Conservation (phyloP, 2,888 invertebrate species). For the Hemithea aestivaria region DNA sequence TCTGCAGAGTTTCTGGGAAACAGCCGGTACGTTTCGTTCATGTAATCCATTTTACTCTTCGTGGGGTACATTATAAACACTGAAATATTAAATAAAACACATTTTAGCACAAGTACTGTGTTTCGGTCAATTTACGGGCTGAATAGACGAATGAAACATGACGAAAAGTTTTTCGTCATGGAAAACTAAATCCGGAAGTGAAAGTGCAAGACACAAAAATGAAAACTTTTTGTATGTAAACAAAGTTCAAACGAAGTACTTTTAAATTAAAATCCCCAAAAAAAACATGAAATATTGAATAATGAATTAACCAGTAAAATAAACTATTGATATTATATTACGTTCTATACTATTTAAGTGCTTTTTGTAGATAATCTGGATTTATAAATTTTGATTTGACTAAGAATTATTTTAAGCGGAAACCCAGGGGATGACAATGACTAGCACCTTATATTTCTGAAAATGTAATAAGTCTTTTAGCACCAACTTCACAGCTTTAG, state of each 20-base stretch:
- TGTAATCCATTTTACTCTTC: slow-evolving; percentile 45
- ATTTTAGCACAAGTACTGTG: slow-evolving; percentile 11
- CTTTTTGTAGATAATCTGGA: no score
- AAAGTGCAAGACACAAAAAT: background rate
- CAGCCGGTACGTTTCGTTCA: slow-evolving; percentile 49
- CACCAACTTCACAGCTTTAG: no score
- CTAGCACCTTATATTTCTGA: no score
- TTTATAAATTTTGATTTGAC: no score
- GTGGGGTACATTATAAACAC: slow-evolving; percentile 49
- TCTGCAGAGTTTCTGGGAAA: slow-evolving; percentile 43
- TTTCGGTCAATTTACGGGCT: slow-evolving; percentile 22
- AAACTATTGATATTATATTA: no score
- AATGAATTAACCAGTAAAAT: no score
- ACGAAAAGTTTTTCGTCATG: slow-evolving; percentile 4
- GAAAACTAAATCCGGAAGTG: background rate
- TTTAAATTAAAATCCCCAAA: slow-evolving; percentile 1
- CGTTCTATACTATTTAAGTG: no score
- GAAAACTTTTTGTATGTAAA: background rate
- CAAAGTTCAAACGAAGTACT: slow-evolving; percentile 3
- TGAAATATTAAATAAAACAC: slow-evolving; percentile 30
- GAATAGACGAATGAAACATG: background rate
- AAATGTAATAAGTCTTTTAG: no score
- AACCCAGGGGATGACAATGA: no score
- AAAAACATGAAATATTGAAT: no score
- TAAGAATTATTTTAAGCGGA: no score